Base-by-base conservation (phyloP, 2,888 invertebrate species). In the Furcula furcula region DNA sequence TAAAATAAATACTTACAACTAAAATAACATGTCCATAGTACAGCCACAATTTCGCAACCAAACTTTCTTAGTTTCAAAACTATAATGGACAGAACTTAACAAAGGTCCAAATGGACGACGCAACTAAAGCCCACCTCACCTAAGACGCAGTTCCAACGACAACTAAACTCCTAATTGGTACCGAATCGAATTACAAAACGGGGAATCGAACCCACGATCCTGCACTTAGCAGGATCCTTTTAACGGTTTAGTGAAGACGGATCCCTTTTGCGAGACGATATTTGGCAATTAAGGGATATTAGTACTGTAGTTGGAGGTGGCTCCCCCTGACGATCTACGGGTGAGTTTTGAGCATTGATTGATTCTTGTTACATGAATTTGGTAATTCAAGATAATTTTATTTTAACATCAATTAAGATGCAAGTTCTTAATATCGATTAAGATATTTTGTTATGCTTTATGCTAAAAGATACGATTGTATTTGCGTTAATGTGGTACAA, bases 171-270 rank as follows among this genome's bases (percentile, higher is more conserved):
- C 75, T 87, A 87, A 88, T 88, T 87, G 87, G 79, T 64, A 61
- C 65, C 49, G 74, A 88, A 88, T 88, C 85, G 76, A 88, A 84
- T 88, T 87, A 87, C 83, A 74, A 59, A 76, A 76, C 76, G 65
- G 80, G 73, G 84, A 83, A 86, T 85, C 85, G 85, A 86, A 83
- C 80, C 84, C 76, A 73, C 81, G 76, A 86, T 85, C 79, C 66
- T 56, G 82, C 87, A 87, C 87, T 87, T 84, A 86, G 73, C 69
- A 65, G 72, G 76, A 82, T 83, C 87, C 87, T 84, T 88, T 88
- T 87, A 88, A 85, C 86, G 87, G 86, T 85, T 87, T 85, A 86
- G 82, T 84, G 75, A 68, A 81, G 82, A 75, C 61, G 77, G 71
- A 82, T 79, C 83, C 83, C 81, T 73, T 76, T 74, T 75, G 72